These are phyloP conservation scores for Panopea generosa DNA, from an alignment of 2,888 invertebrate genomes.

Conservation along the genomic window DNA sequence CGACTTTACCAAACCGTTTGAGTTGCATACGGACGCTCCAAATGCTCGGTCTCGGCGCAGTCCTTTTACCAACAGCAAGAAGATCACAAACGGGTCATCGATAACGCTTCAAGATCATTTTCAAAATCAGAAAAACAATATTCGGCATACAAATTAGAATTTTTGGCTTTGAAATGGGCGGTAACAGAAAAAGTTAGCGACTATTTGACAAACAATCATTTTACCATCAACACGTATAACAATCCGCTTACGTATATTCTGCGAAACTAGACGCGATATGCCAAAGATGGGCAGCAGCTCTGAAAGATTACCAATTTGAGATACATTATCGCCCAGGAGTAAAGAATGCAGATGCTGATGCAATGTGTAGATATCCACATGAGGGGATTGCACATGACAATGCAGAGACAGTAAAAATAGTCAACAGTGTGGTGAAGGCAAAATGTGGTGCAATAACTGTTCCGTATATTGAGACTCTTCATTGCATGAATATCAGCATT, in stretches of 20 bases:
- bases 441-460: neutral
- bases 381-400: neutral
- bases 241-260: constrained; percentile 1
- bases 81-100: constrained; percentile 15
- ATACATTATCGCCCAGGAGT: neutral
- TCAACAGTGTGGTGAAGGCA: neutral
- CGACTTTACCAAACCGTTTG: constrained; percentile 24
- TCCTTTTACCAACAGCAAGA: constrained; percentile 17
- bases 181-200: constrained; percentile 15
- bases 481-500: neutral
- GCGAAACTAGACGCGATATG: constrained; percentile 14
- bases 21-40: constrained; percentile 23
- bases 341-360: constrained; percentile 7
- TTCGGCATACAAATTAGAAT: constrained; percentile 17
- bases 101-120: constrained; percentile 16
- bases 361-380: constrained; percentile 3
- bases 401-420: too few species aligned
- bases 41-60: constrained; percentile 14
- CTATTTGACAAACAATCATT: neutral
- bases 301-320: constrained; percentile 7
- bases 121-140: constrained; percentile 14
- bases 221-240: too few species aligned
- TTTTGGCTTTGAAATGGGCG: constrained; percentile 18
- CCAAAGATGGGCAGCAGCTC: constrained; percentile 17
- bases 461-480: neutral